Conservation (phyloP, 2,888 invertebrate genomes). For the Acrobasis repandana region DNA sequence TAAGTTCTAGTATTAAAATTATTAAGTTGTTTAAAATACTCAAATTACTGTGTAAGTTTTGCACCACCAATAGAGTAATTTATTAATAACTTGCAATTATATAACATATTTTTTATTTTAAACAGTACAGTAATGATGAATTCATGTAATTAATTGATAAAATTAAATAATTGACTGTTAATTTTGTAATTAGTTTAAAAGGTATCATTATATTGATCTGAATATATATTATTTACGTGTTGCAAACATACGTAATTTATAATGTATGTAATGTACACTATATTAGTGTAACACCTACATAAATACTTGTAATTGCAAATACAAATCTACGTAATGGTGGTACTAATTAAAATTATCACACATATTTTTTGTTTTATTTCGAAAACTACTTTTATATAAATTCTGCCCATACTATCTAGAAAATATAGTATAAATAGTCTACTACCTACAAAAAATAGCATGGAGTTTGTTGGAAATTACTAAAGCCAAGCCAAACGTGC, state of each 20-base stretch:
- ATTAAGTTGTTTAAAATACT: constrained; percentile 71
- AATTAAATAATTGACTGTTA: background rate
- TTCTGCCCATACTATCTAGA: too few species aligned
- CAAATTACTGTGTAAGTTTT: constrained; percentile 56
- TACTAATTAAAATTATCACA: constrained; percentile 54
- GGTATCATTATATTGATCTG: background rate
- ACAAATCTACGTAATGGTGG: constrained; percentile 54
- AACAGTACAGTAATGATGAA: constrained; percentile 16
- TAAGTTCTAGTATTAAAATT: constrained; percentile 60
- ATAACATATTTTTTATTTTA: constrained; percentile 18
- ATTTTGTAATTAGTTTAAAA: background rate
- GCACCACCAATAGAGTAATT: constrained; percentile 56
- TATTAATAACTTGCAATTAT: constrained; percentile 27
- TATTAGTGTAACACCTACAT: constrained; percentile 77
- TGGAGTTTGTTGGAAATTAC: too few species aligned
- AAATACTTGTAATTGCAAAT: constrained; percentile 43
- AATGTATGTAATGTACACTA: constrained; percentile 69
- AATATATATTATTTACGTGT: background rate
- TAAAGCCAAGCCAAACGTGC: too few species aligned
- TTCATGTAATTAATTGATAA: background rate
- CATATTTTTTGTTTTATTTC: constrained; percentile 26
- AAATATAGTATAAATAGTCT: too few species aligned
- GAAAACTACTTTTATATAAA: too few species aligned
- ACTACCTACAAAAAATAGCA: too few species aligned
- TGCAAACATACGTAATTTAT: constrained; percentile 43